Evolutionary conservation across 2,113 vertebrate species (phyloP).

Genomic region (Antigone vipio): DNA sequence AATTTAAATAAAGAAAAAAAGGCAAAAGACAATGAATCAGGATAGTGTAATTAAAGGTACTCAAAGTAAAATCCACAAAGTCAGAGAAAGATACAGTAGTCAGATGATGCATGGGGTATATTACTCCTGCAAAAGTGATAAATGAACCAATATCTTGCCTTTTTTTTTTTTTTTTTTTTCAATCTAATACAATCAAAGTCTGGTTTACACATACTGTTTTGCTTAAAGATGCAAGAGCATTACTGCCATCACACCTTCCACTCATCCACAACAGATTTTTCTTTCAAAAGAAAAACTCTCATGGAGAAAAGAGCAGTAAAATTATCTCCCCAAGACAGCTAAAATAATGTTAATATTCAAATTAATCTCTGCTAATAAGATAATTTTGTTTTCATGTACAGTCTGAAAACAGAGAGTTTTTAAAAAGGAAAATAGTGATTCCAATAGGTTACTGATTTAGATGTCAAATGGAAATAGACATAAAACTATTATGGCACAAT

Average conservation of each 20-base stretch:
- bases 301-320: background rate
- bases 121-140: background rate
- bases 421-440: background rate
- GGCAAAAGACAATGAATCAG: background rate
- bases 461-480: slow-evolving; percentile 30
- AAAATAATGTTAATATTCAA: background rate
- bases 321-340: background rate
- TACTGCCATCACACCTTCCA: background rate
- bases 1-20: background rate
- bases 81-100: background rate
- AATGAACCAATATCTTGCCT: background rate
- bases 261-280: background rate
- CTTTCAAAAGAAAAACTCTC: background rate
- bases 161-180: background rate
- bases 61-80: background rate
- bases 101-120: background rate
- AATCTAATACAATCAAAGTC: background rate
- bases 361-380: background rate
- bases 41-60: background rate
- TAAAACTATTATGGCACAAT: slow-evolving; percentile 28
- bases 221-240: background rate
- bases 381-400: background rate
- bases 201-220: background rate
- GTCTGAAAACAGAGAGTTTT: background rate
- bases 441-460: background rate